Base-by-base conservation (phyloP, 2,888 invertebrate genomes). In the Mimumesa dahlbomi region DNA sequence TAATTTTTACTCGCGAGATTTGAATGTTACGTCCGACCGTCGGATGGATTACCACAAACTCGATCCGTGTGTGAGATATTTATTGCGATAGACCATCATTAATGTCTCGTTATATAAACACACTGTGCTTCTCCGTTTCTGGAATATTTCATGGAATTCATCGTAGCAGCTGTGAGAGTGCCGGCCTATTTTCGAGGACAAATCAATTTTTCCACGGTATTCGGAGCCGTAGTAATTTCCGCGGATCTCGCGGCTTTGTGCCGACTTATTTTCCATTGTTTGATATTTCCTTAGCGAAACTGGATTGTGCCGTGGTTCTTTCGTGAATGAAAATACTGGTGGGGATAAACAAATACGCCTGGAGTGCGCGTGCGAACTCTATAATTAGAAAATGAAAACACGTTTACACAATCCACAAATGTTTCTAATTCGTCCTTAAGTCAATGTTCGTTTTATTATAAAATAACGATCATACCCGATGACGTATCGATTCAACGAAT, bases 161-260 rank as follows among this genome's bases (percentile, higher is more conserved):
- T 53, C 42, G 46, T 16, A n/a, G 16, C 16, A n/a, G 31, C 16
- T 16, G 42, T 19, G 54, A 48, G 29, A 36, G 54, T n/a, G n/a
- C 7, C 49, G 64, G 48, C 49, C 66, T 54, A 66, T 64, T 66
- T 66, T 54, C 54, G 64, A 54, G 66, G 21, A 43, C 66, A 25
- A 54, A 66, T 66, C 40, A 53, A 66, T 56, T 63, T 54, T 66
- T 66, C 66, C 43, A 34, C 48, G 53, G 25, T 43, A 42, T 42
- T 48, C 45, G 46, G 31, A 25, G 63, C 18, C 25, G 29, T 19
- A 14, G 42, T 54, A 49, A 66, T 66, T 54, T 40, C 54, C 48
- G 16, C 42, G 40, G 45, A 11, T 64, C 45, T 59, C 36, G 61
- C 45, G 18, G 25, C 38, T 56, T 45, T 22, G 40, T 19, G 43